These are phyloP conservation scores for Galendromus occidentalis DNA, from an alignment of 1,140 invertebrate genomes.

Conservation along the genomic window DNA sequence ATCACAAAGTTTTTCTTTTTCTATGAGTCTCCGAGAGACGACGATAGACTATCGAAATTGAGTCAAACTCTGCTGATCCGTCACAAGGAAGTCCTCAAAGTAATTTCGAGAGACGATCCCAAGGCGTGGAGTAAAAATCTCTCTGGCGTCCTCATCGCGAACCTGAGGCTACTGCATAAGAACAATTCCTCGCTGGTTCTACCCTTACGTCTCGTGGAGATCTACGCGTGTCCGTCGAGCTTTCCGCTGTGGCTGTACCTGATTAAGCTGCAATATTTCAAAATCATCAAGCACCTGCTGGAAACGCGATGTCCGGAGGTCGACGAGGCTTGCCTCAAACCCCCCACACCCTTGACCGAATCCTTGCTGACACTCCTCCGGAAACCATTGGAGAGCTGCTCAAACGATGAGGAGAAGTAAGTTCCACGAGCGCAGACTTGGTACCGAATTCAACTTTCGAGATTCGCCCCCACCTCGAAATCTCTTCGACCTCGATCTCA, in stretches of 20 bases:
- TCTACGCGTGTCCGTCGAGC: background rate
- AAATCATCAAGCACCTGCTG: conserved; percentile 43
- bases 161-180: conserved; percentile 2
- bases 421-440: conserved; percentile 1
- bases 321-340: conserved; percentile 40
- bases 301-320: conserved; percentile 48
- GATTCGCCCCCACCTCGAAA: background rate
- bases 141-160: background rate
- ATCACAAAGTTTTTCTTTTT: background rate
- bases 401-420: background rate
- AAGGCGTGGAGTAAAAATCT: conserved; percentile 2
- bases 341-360: conserved; percentile 50
- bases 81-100: background rate
- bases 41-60: background rate
- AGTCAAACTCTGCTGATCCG: background rate
- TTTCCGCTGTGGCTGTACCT: conserved; percentile 18
- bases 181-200: background rate
- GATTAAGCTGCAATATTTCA: conserved; percentile 40
- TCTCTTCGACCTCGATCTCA: background rate
- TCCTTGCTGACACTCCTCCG: conserved; percentile 53
- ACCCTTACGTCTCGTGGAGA: conserved; percentile 7
- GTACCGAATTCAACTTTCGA: conserved; percentile 4
- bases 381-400: conserved; percentile 37
- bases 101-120: conserved; percentile 5
- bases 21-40: background rate